Evolutionary conservation across 1,140 invertebrate species (phyloP).

Genomic region (Arion vulgaris): DNA sequence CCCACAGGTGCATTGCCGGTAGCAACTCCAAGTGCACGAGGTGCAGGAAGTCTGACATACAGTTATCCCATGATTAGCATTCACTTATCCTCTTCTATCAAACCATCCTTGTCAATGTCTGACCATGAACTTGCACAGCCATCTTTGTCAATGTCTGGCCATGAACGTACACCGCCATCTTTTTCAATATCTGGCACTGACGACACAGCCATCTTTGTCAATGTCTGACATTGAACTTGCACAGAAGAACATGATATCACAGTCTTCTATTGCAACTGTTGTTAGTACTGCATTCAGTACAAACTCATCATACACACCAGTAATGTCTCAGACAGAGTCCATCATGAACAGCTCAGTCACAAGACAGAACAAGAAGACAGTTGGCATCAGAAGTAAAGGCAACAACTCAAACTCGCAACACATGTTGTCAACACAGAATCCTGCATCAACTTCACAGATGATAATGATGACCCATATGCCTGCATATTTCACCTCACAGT

Average conservation of each 20-base stretch:
- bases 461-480: not conserved
- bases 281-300: not conserved
- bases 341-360: not conserved
- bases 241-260: too few species aligned
- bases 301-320: not conserved
- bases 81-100: constrained; percentile 4
- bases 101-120: not conserved
- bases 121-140: not conserved
- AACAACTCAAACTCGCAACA: not conserved
- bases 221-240: too few species aligned
- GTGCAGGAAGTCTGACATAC: not conserved
- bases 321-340: not conserved
- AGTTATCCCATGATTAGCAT: constrained; percentile 27
- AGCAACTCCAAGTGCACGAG: not conserved
- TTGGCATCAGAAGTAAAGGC: not conserved
- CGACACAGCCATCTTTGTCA: not conserved
- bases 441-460: not conserved
- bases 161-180: not conserved
- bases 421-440: not conserved
- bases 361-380: too few species aligned
- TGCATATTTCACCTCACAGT: not conserved
- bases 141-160: not conserved
- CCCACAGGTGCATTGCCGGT: not conserved
- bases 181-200: not conserved
- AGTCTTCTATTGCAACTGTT: not conserved